Evolutionary conservation across 2,888 invertebrate species (phyloP), one percentile per base, ranked within the genome.

Genomic region (Lepas anatifera): DNA sequence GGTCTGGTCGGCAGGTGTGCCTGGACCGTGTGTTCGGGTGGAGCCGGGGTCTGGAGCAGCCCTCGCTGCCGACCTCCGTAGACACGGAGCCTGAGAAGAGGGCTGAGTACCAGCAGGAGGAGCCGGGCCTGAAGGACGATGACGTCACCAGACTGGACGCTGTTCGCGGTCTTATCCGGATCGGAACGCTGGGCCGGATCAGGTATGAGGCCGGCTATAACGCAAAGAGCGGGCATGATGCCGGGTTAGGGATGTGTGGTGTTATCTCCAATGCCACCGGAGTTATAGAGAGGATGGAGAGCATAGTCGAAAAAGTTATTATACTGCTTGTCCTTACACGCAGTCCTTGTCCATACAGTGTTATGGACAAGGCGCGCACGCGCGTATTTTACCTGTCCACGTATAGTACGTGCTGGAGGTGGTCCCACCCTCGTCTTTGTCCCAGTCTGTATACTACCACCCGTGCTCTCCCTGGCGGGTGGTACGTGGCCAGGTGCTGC

Each of bases 121-220:
- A 85, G 69, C 82, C 81, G 69, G 89, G 89, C 71, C 83, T 92
- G 74, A 92, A 91, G 77, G 95, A 96, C 81, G 89, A 89, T 77
- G 90, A 95, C 79, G 80, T 95, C 69, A 87, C 90, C 13, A 91
- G 92, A 81, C 84, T 87, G 41, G 93, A 95, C 82, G 81, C 95
- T 7, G 83, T 93, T 50, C 74, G 79, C 77, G 81, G 78, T 35
- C 75, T 81, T 43, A 76, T 81, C 25, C 75, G 79, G 43, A 81
- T 80, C 78, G 76, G 77, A 70, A 74, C 81, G 18, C 76, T 80
- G 46, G 75, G 76, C n/a, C 75, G 81, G 63, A 73, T 81, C 68
- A 74, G 76, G 68, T 75, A 70, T 48, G 67, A 52, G 2, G 8
- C 25, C n/a, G n/a, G n/a, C n/a, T n/a, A n/a, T n/a, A n/a, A n/a